Evolutionary conservation across 1,140 invertebrate species (phyloP).

Genomic region (Melitaea cinxia): DNA sequence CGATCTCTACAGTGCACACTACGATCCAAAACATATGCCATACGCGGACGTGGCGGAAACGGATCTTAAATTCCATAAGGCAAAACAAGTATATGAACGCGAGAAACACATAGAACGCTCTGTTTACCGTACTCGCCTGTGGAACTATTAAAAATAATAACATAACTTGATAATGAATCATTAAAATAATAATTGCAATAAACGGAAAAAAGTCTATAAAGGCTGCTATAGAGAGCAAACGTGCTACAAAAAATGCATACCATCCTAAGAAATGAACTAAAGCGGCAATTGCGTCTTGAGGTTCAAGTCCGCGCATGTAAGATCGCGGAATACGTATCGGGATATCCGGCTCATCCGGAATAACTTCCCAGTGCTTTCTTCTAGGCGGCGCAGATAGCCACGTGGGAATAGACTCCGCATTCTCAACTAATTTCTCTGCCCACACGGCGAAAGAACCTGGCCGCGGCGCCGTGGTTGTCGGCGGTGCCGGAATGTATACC

Average conservation of each 20-base stretch:
- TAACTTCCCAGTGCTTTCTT: constrained; percentile 60
- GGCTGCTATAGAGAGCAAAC: constrained; percentile 85
- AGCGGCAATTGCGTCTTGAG: constrained; percentile 86
- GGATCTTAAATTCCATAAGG: constrained; percentile 88
- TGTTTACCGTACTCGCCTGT: constrained; percentile 79
- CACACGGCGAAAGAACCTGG: constrained; percentile 65
- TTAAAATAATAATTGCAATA: constrained; percentile 82
- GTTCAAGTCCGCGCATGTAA: constrained; percentile 83
- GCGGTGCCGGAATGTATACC: constrained; percentile 64
- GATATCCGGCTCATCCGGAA: constrained; percentile 67
- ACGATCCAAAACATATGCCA: constrained; percentile 86
- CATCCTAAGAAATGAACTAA: constrained; percentile 86
- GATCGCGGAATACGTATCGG: constrained; percentile 56
- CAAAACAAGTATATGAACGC: constrained; percentile 88
- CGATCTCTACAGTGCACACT: constrained; percentile 85
- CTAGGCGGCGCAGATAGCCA: constrained; percentile 72
- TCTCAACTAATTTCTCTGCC: constrained; percentile 73
- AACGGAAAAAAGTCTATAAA: constrained; percentile 87
- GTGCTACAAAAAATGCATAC: constrained; percentile 86
- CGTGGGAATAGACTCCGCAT: constrained; percentile 64
- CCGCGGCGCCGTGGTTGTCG: constrained; percentile 56
- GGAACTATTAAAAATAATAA: constrained; percentile 83
- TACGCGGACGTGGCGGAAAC: constrained; percentile 85
- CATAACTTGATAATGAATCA: constrained; percentile 84
- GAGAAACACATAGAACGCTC: constrained; percentile 84